These are phyloP conservation scores for Drosophila cognata DNA, from an alignment of 2,888 invertebrate species.

Conservation along the genomic window DNA sequence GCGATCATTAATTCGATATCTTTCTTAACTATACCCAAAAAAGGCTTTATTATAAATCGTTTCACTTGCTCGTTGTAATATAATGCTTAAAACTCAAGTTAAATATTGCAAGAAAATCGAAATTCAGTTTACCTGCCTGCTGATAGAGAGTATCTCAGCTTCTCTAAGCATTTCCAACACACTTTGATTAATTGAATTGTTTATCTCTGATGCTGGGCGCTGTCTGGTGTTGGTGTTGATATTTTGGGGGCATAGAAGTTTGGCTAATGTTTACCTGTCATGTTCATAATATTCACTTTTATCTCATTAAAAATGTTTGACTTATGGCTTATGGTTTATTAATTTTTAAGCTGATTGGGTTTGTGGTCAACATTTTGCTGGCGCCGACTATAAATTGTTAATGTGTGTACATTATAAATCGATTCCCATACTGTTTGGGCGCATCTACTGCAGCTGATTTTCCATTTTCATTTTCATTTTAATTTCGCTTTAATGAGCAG, in stretches of 20 bases:
- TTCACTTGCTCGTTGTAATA: not conserved
- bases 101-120: not conserved
- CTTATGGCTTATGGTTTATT: constrained; percentile 50
- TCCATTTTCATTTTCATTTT: constrained; percentile 4
- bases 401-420: constrained; percentile 17
- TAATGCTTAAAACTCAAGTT: not conserved
- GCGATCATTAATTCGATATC: not conserved
- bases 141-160: not conserved
- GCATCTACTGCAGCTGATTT: not conserved
- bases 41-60: not conserved
- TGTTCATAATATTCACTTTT: constrained; percentile 51
- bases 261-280: constrained; percentile 44
- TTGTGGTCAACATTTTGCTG: constrained; percentile 32
- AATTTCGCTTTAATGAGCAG: constrained; percentile 2
- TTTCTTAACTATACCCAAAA: not conserved
- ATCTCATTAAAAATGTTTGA: constrained; percentile 57
- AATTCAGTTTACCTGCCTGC: not conserved
- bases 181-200: constrained; percentile 62
- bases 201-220: constrained; percentile 40
- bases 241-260: constrained; percentile 17
- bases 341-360: constrained; percentile 33
- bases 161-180: not conserved
- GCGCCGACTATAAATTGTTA: constrained; percentile 6
- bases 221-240: constrained; percentile 26
- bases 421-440: not conserved